Evolutionary conservation across 2,888 invertebrate species (phyloP).

Genomic region (Julus scanicus): DNA sequence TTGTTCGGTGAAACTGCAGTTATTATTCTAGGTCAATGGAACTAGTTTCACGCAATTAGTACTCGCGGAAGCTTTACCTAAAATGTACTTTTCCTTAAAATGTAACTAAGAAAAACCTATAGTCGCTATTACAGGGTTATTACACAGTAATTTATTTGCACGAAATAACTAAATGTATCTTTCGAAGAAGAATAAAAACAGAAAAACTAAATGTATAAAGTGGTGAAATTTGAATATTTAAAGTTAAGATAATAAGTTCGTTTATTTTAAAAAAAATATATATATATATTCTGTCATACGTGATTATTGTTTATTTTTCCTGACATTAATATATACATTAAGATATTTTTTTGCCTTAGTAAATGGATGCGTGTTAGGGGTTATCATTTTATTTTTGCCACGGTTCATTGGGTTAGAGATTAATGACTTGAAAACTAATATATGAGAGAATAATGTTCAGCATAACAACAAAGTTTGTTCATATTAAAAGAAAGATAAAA

Average conservation of each 20-base stretch:
- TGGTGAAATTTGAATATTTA: too few species aligned
- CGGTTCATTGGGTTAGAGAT: not conserved
- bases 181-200: too few species aligned
- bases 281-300: too few species aligned
- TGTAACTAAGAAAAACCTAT: not conserved
- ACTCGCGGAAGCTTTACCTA: not conserved
- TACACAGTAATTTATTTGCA: too few species aligned
- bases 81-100: not conserved
- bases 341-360: not conserved
- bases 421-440: not conserved
- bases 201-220: too few species aligned
- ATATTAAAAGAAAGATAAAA: conserved; percentile 6
- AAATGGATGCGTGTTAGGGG: not conserved
- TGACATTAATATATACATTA: not conserved
- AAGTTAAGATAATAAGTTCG: not conserved
- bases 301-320: not conserved
- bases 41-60: not conserved
- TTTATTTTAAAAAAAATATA: not conserved
- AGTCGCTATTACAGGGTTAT: too few species aligned
- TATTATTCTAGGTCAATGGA: not conserved
- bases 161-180: too few species aligned
- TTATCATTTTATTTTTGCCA: not conserved
- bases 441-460: not conserved
- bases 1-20: not conserved
- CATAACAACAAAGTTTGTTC: not conserved